phyloP scores from a whole-genome alignment of 2,888 invertebrate species.

The Ophion ventricosus region DNA sequence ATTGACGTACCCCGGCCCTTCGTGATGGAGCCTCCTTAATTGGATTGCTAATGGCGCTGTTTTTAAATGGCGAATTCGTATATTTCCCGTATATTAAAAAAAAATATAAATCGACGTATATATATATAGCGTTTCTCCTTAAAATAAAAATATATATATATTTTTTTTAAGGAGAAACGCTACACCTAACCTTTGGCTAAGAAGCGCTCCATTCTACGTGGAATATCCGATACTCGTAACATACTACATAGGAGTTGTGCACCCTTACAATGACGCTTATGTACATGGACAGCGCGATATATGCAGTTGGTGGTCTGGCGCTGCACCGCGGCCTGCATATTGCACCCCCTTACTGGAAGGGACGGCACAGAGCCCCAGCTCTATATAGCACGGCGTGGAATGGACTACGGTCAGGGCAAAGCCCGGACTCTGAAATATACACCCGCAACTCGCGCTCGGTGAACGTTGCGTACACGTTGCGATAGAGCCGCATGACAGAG shows the following conservation, averaged over 20 bases:
- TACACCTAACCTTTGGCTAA: neutral
- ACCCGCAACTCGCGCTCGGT: conserved; percentile 70
- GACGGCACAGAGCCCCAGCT: conserved; percentile 51
- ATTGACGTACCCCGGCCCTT: no score
- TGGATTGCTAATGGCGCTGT: no score
- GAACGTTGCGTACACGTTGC: conserved; percentile 64
- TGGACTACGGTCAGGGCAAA: conserved; percentile 74
- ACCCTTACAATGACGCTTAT: conserved; percentile 30
- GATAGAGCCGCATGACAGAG: conserved; percentile 63
- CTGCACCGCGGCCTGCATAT: conserved; percentile 77
- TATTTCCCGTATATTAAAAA: neutral
- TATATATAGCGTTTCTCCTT: no score
- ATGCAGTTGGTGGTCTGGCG: conserved; percentile 62
- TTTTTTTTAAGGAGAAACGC: neutral
- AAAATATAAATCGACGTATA: neutral
- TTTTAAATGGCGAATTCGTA: neutral
- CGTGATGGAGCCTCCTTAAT: no score
- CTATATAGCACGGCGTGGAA: conserved; percentile 53
- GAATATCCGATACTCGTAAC: conserved; percentile 10
- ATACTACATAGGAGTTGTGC: conserved; percentile 23
- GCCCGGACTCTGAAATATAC: conserved; percentile 79
- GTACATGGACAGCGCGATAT: conserved; percentile 37
- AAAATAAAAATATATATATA: no score
- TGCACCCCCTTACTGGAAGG: conserved; percentile 72
- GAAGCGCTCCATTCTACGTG: conserved; percentile 5